Evolutionary conservation across 2,113 vertebrate genomes (phyloP).

Genomic region (Apteryx mantelli): DNA sequence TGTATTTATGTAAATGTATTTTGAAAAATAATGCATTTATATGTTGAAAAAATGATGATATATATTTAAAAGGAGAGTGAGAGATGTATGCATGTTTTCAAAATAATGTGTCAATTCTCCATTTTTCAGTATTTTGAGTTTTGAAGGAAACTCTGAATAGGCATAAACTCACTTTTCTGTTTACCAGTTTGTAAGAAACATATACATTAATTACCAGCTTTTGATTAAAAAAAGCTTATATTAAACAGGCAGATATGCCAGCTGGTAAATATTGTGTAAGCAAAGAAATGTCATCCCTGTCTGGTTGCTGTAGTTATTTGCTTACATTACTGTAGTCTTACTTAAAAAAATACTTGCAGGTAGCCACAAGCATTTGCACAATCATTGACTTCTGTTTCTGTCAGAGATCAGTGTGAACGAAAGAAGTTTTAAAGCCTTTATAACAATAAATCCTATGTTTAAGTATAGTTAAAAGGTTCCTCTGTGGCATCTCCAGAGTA

Average conservation of each 20-base stretch:
- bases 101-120: background rate
- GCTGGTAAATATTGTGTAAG: background rate
- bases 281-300: background rate
- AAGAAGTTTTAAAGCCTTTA: background rate
- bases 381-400: background rate
- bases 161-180: background rate
- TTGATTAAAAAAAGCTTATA: background rate
- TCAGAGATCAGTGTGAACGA: background rate
- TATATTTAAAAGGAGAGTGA: background rate
- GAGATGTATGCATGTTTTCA: background rate
- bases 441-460: fast-evolving
- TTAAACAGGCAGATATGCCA: background rate
- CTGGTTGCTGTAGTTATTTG: background rate
- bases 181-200: background rate
- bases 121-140: background rate
- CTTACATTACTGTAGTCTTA: background rate
- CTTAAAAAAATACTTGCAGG: background rate
- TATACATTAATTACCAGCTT: background rate
- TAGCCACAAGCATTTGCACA: background rate
- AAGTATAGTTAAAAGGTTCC: background rate
- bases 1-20: background rate
- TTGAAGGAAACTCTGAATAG: background rate
- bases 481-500: background rate
- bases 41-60: background rate
- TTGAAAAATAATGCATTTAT: background rate